phyloP scores from a whole-genome alignment of 1,140 invertebrate genomes.

The Homarus americanus region DNA sequence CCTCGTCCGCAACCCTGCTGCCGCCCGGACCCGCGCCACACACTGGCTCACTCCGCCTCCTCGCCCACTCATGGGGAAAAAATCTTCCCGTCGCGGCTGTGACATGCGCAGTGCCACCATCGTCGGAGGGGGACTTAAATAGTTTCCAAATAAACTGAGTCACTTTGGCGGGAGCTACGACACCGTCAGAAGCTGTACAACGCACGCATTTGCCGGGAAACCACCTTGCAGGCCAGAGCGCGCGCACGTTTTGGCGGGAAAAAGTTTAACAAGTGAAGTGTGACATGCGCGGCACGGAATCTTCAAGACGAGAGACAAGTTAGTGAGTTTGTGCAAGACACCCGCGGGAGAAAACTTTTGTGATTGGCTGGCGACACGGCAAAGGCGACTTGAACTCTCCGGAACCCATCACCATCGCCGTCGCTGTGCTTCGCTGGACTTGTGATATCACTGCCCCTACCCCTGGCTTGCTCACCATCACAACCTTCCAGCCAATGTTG shows the following conservation, averaged over 20 bases:
- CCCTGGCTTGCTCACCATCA: neutral
- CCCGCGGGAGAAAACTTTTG: slow-evolving; percentile 67
- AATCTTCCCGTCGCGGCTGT: slow-evolving; percentile 62
- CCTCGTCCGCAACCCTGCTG: slow-evolving; percentile 54
- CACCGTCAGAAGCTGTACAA: slow-evolving; percentile 48
- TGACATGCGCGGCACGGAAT: slow-evolving; percentile 59
- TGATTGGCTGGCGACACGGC: slow-evolving; percentile 68
- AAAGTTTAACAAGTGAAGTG: slow-evolving; percentile 70
- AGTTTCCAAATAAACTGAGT: slow-evolving; percentile 73
- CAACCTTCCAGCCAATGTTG: neutral
- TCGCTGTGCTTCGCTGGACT: neutral
- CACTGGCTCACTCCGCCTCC: slow-evolving; percentile 64
- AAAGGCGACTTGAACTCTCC: slow-evolving; percentile 70
- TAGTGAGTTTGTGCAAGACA: slow-evolving; percentile 69
- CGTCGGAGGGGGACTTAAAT: slow-evolving; percentile 63
- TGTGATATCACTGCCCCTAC: neutral
- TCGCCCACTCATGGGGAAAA: slow-evolving; percentile 64
- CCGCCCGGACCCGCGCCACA: slow-evolving; percentile 58
- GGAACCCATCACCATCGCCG: slow-evolving; percentile 1
- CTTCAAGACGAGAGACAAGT: slow-evolving; percentile 66
- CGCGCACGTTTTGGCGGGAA: slow-evolving; percentile 70
- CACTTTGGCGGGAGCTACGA: slow-evolving; percentile 63
- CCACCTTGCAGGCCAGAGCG: slow-evolving; percentile 54
- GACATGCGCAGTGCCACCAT: slow-evolving; percentile 60
- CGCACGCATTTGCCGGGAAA: slow-evolving; percentile 38